Percentiles rank a stretch among this genome's conserved stretches.
Evolutionary conservation across 2,113 vertebrate genomes (phyloP).

Genomic region (Natator depressus): DNA sequence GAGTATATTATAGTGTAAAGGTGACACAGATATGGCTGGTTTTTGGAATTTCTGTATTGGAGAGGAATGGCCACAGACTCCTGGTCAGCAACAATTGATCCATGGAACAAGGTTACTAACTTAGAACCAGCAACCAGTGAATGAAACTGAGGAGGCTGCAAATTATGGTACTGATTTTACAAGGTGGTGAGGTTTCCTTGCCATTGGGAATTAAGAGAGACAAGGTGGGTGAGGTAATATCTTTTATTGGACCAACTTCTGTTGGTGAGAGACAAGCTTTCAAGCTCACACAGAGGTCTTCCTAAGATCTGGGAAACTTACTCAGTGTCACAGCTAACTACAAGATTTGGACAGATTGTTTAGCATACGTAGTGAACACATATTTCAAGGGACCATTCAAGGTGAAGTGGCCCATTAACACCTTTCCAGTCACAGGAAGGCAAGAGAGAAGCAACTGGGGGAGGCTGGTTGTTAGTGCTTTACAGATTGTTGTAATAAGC

Average conservation of each 20-base stretch:
- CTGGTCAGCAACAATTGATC: neutral
- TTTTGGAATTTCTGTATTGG: neutral
- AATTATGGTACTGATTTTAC: neutral
- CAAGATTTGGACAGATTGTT: neutral
- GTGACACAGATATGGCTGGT: neutral
- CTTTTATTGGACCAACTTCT: neutral
- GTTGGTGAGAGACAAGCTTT: neutral
- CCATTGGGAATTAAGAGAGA: neutral
- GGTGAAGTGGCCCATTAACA: neutral
- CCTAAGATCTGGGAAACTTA: neutral
- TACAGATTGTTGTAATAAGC: neutral
- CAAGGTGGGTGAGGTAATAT: neutral
- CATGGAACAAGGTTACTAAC: neutral
- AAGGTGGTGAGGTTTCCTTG: neutral
- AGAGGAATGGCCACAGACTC: neutral
- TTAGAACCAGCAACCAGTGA: neutral
- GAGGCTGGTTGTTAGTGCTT: neutral
- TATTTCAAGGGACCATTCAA: neutral
- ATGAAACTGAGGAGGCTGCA: neutral
- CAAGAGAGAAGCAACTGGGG: neutral
- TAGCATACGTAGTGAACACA: neutral
- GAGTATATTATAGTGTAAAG: neutral
- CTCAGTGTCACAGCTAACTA: neutral
- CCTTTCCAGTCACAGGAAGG: neutral
- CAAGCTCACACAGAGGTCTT: neutral